These are phyloP conservation scores for Threskiornis aethiopicus DNA, from an alignment of 2,797 vertebrate genomes.

Conservation along the genomic window DNA sequence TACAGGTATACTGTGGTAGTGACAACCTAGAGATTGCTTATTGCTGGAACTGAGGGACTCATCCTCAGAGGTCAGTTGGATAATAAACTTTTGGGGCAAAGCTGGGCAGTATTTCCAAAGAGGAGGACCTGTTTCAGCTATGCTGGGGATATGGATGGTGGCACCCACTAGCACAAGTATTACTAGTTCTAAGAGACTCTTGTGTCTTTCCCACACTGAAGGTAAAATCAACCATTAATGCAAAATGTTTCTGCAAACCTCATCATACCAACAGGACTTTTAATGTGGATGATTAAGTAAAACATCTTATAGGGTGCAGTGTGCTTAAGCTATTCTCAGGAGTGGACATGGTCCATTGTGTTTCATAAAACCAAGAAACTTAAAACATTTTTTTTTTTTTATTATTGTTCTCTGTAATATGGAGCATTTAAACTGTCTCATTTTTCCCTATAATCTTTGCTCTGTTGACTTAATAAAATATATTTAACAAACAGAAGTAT, in stretches of 20 bases:
- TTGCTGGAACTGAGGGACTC: not conserved
- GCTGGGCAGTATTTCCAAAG: not conserved
- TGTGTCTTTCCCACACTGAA: slow-evolving; percentile 1
- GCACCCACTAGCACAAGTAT: not conserved
- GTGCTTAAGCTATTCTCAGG: not conserved
- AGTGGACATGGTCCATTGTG: not conserved
- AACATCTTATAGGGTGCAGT: not conserved
- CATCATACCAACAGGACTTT: not conserved
- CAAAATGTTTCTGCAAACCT: not conserved
- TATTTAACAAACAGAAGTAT: not conserved
- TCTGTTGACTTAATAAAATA: slow-evolving; percentile 33
- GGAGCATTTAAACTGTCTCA: not conserved
- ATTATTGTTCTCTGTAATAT: slow-evolving; percentile 4
- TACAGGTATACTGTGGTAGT: not conserved
- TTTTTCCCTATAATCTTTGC: not conserved
- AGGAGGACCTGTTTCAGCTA: not conserved
- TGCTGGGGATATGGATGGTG: not conserved
- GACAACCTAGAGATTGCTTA: not conserved
- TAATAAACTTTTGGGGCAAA: not conserved
- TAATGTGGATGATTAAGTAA: slow-evolving; percentile 4
- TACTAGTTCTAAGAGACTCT: not conserved
- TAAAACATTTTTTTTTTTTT: slow-evolving; percentile 7
- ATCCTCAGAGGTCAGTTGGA: not conserved
- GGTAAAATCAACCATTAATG: not conserved
- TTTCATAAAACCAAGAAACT: slow-evolving; percentile 23